These are phyloP conservation scores for Trissonchulus latispiculum DNA, from an alignment of 2,888 invertebrate species.

Conservation along the genomic window DNA sequence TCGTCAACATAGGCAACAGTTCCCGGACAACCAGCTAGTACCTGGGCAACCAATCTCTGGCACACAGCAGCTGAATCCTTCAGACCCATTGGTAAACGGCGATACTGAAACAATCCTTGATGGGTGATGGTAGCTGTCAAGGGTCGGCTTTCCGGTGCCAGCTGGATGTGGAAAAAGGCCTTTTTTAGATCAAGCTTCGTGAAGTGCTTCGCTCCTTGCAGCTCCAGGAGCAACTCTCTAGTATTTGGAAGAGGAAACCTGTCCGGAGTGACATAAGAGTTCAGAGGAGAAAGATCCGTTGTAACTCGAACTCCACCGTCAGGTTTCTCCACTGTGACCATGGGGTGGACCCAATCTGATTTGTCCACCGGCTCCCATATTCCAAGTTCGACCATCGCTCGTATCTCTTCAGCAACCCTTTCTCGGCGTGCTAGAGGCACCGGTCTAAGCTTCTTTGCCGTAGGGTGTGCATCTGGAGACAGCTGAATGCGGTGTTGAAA, in stretches of 20 bases:
- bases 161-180: not conserved
- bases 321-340: not conserved
- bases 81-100: not conserved
- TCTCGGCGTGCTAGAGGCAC: not conserved
- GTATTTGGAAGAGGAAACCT: no score
- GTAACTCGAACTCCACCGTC: not conserved
- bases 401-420: not conserved
- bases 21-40: not conserved
- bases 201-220: not conserved
- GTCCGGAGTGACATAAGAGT: not conserved
- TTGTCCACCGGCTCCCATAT: not conserved
- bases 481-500: not conserved
- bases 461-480: not conserved
- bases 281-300: slow-evolving; percentile 1
- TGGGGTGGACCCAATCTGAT: not conserved
- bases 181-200: not conserved
- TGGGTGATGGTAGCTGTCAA: not conserved
- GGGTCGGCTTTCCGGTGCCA: not conserved
- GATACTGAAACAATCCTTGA: not conserved
- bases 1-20: not conserved
- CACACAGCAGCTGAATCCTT: not conserved
- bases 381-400: not conserved
- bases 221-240: not conserved
- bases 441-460: not conserved
- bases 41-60: not conserved